These are phyloP conservation scores for Euura saliciscinereae DNA, from an alignment of 1,140 invertebrate genomes.

Conservation along the genomic window DNA sequence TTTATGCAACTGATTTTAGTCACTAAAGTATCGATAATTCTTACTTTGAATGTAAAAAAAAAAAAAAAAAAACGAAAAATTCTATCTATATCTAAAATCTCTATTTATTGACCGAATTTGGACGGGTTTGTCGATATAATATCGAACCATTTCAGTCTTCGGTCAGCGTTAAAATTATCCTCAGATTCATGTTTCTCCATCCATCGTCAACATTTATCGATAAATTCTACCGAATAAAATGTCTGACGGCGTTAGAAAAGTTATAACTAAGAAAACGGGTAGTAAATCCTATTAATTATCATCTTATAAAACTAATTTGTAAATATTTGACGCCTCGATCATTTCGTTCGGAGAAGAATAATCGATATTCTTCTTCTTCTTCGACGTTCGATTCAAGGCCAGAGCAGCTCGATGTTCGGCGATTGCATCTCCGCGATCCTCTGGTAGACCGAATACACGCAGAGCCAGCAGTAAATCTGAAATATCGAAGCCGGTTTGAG, in stretches of 20 bases:
- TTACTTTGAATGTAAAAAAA: no score
- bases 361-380: constrained; percentile 16
- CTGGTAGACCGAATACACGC: constrained; percentile 84
- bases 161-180: constrained; percentile 26
- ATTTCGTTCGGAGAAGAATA: no score
- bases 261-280: neutral
- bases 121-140: constrained; percentile 38
- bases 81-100: neutral
- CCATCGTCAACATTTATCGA: neutral
- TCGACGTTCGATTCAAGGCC: constrained; percentile 59
- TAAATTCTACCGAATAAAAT: constrained; percentile 23
- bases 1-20: neutral
- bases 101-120: constrained; percentile 35
- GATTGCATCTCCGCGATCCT: constrained; percentile 79
- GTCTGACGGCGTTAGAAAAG: constrained; percentile 31
- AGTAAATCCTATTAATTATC: constrained; percentile 6
- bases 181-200: constrained; percentile 9
- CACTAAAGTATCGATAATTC: no score
- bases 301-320: constrained; percentile 11
- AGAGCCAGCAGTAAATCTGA: constrained; percentile 86
- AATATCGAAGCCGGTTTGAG: constrained; percentile 19
- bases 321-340: neutral
- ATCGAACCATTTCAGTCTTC: constrained; percentile 46
- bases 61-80: neutral
- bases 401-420: constrained; percentile 84